Base-by-base conservation (phyloP, 2,797 vertebrate species). In the Tolypeutes matacus region DNA sequence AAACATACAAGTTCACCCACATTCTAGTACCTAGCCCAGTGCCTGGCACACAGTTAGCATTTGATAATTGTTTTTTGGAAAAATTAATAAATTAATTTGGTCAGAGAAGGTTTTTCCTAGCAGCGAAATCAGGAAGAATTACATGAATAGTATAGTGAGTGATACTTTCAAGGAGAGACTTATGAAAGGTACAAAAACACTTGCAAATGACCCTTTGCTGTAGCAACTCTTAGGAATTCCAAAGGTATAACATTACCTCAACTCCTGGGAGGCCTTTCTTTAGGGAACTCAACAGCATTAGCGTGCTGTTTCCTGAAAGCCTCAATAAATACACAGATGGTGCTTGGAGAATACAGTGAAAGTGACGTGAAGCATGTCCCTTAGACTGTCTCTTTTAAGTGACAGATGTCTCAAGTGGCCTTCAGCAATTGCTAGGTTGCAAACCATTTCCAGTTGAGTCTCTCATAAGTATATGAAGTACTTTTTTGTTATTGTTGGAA, bases 351-450 rank as follows among this genome's bases (percentile, higher is more conserved):
- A 81, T 34, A 18, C 4, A 20, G 8, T 25, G 73, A 92, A 91
- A 85, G 73, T 84, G 84, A 85, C 13, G 13, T 53, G 58, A 62
- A 90, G 13, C 51, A 2, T 46, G 49, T 91, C 78, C 82, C 58
- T 95, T 82, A 77, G 42, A 95, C 12, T 70, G 49, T 84, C 72
- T 93, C 69, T 93, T 88, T 93, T 94, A 86, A 91, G 85, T 95
- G 95, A 95, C 87, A 94, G 88, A 77, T 95, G 92, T 86, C 86
- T 93, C 83, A 17, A 86, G 94, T 91, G 91, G 90, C 42, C 88
- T 62, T 95, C 51, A 86, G 78, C 46, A 80, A 96, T 86, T 78
- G 36, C 64, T 60, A 86, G 90, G 42, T 86, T 72, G 39, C 87
- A 91, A 83, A 58, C 82, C 17, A 58, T 75, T 89, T 95, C 69